phyloP scores from a whole-genome alignment of 2,797 vertebrate species.

The Danio jaintianensis region DNA sequence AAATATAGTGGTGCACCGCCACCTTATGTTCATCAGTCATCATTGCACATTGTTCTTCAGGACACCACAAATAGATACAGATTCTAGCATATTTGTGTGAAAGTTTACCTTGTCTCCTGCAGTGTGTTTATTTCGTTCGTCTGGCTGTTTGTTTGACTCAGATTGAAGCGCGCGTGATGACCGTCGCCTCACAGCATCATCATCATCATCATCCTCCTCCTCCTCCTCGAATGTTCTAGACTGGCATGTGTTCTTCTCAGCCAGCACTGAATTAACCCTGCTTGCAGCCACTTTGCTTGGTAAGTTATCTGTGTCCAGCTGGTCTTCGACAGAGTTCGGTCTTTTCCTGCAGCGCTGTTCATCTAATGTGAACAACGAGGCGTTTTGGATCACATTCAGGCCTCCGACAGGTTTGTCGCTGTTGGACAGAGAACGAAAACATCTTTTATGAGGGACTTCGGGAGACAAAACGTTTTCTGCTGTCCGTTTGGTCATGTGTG shows the following conservation, averaged over 20 bases:
- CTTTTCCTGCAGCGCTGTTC: conserved; percentile 73
- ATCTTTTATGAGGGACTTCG: conserved; percentile 65
- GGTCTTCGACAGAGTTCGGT: conserved; percentile 53
- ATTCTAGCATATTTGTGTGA: not conserved
- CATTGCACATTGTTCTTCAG: not conserved
- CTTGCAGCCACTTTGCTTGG: conserved; percentile 11
- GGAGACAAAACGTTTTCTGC: conserved; percentile 63
- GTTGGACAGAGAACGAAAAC: conserved; percentile 29
- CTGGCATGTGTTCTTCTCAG: not conserved
- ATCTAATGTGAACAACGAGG: conserved; percentile 56
- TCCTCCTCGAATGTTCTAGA: conserved; percentile 59
- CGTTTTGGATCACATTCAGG: conserved; percentile 44
- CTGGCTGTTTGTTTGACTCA: conserved; percentile 4
- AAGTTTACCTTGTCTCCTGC: conserved; percentile 24
- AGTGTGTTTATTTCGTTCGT: not conserved
- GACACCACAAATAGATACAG: not conserved
- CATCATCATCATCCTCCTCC: conserved; percentile 35
- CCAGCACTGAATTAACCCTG: too few relatives aligned
- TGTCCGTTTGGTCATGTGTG: conserved; percentile 76
- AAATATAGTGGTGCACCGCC: not conserved
- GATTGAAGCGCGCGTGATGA: not conserved
- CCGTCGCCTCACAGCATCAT: not conserved
- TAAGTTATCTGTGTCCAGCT: not conserved
- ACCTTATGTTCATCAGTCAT: not conserved
- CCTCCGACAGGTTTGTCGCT: conserved; percentile 58